Conservation (phyloP, 35 echinoderm and acorn worm species). For the Lytechinus pictus region DNA sequence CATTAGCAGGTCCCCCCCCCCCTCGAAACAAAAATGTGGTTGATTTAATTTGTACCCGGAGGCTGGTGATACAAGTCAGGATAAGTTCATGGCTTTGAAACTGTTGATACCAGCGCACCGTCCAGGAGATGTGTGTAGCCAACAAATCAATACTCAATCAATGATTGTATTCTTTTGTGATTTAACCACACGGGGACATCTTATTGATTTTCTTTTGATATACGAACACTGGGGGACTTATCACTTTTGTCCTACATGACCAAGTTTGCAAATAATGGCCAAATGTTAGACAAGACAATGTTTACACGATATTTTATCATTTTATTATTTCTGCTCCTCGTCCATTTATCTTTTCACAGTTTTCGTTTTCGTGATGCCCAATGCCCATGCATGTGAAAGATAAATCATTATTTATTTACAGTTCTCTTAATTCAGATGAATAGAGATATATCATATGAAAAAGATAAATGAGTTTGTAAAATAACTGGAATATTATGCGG, state of each 20-base stretch:
- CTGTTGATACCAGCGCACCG: background rate
- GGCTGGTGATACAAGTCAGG: background rate
- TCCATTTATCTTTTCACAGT: no score
- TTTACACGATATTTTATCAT: background rate
- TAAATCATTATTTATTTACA: no score
- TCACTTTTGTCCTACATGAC: background rate
- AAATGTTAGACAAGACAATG: background rate
- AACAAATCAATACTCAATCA: background rate
- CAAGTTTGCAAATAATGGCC: background rate
- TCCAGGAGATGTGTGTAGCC: background rate
- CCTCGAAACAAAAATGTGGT: background rate
- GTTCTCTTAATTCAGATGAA: no score
- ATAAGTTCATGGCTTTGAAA: background rate
- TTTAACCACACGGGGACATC: background rate
- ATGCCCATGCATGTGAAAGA: no score
- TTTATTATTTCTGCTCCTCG: no score
- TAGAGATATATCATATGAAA: no score
- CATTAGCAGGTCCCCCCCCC: no score
- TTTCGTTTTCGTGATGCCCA: no score
- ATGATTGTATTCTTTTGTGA: background rate
- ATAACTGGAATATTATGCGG: no score
- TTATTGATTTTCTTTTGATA: background rate
- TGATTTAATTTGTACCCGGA: background rate
- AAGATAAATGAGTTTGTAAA: no score
- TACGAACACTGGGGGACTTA: background rate